Percentiles rank a stretch among this genome's conserved stretches.
These are phyloP conservation scores for Harpalus rubripes DNA, from an alignment of 2,888 invertebrate species.

Conservation along the genomic window DNA sequence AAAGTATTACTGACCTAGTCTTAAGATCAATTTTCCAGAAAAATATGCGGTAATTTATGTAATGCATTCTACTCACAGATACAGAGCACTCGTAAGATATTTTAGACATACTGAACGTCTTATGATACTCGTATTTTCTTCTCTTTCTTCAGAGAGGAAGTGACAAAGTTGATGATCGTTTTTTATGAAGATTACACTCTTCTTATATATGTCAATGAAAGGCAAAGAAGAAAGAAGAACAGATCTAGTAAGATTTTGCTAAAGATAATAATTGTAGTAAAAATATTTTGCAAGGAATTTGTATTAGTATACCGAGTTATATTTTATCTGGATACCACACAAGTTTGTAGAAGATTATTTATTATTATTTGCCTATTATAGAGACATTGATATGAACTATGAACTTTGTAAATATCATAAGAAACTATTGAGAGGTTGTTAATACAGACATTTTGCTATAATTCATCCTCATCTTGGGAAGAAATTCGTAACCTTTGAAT, in stretches of 20 bases:
- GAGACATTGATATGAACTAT: neutral
- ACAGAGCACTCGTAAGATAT: neutral
- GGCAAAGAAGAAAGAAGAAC: neutral
- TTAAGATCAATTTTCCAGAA: slow-evolving; percentile 59
- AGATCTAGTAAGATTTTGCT: neutral
- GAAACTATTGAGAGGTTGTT: neutral
- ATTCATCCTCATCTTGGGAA: neutral
- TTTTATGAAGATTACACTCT: neutral
- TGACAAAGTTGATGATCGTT: neutral
- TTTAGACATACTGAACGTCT: neutral
- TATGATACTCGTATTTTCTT: neutral
- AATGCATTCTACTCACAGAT: slow-evolving; percentile 14
- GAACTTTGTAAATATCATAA: neutral
- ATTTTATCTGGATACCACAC: neutral
- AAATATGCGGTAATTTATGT: slow-evolving; percentile 58
- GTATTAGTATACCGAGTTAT: too few species aligned
- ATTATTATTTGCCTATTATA: neutral
- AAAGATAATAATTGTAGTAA: too few species aligned
- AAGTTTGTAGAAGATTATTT: neutral
- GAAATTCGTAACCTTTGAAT: neutral
- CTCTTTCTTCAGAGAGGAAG: neutral
- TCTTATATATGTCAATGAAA: neutral
- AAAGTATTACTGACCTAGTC: slow-evolving; percentile 42
- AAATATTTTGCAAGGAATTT: too few species aligned
- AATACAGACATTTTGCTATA: neutral